phyloP scores from a whole-genome alignment of 2,113 vertebrate genomes.

The Delphinus delphis region DNA sequence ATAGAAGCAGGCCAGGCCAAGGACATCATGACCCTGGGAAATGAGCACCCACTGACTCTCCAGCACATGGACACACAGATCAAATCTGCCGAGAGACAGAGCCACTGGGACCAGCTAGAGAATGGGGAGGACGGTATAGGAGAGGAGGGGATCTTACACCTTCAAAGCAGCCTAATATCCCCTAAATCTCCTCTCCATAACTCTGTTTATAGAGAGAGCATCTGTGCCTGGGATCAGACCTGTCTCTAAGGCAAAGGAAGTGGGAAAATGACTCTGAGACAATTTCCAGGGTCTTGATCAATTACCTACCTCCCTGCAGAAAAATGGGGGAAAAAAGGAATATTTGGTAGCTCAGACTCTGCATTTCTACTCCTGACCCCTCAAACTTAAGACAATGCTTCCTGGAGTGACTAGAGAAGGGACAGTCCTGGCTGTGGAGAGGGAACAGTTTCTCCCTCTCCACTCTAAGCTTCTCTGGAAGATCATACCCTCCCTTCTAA shows the following conservation, averaged over 20 bases:
- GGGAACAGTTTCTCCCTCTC: neutral
- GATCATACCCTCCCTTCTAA: neutral
- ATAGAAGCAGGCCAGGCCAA: conserved; percentile 62
- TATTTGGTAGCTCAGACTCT: neutral
- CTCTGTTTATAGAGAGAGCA: neutral
- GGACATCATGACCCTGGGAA: conserved; percentile 21
- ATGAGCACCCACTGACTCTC: conserved; percentile 45
- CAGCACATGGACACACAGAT: conserved; percentile 48
- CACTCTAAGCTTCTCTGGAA: neutral
- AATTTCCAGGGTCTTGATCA: neutral
- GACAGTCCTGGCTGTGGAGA: neutral
- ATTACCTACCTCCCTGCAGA: neutral
- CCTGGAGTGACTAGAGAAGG: neutral
- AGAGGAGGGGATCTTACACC: neutral
- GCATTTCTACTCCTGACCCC: neutral
- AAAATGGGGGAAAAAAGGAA: neutral
- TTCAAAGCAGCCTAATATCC: neutral
- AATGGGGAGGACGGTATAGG: neutral
- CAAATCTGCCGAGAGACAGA: conserved; percentile 57
- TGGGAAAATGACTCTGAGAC: neutral
- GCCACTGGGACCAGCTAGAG: neutral
- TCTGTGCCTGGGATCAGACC: neutral
- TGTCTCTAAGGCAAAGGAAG: neutral
- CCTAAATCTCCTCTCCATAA: neutral
- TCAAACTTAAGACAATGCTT: neutral